Percentiles rank a stretch among this genome's conserved stretches.
Evolutionary conservation across 2,113 vertebrate genomes (phyloP).

Genomic region (Ameiurus melas): DNA sequence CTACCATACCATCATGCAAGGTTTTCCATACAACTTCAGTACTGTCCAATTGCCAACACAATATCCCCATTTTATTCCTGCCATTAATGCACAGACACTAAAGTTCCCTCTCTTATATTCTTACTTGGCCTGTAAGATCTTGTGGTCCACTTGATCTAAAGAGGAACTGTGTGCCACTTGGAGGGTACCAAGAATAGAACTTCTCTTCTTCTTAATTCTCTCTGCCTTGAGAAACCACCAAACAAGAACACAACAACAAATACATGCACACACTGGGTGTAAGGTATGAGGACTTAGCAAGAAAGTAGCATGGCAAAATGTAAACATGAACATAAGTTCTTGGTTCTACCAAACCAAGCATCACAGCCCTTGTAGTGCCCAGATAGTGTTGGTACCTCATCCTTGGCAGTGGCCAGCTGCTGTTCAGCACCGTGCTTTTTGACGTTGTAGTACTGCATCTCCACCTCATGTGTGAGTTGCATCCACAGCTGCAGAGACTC

Average conservation of each 20-base stretch:
- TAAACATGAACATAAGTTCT: not conserved
- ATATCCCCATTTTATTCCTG: not conserved
- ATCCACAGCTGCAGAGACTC: conserved; percentile 93
- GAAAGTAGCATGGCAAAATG: not conserved
- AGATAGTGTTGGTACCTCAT: conserved; percentile 80
- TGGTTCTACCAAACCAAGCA: not conserved
- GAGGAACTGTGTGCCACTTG: conserved; percentile 96
- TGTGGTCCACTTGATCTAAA: conserved; percentile 94
- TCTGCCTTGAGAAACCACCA: conserved; percentile 80
- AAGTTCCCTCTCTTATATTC: conserved; percentile 43
- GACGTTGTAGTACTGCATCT: conserved; percentile 95
- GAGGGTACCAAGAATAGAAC: conserved; percentile 89
- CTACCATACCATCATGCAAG: not conserved
- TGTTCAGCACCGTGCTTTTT: conserved; percentile 93
- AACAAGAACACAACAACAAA: not conserved
- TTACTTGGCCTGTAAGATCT: conserved; percentile 97
- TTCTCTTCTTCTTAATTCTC: conserved; percentile 96
- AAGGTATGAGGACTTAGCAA: not conserved
- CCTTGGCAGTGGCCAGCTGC: conserved; percentile 86
- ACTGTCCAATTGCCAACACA: not conserved
- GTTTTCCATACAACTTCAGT: not conserved
- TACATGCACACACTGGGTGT: not conserved
- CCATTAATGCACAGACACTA: not conserved
- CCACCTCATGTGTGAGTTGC: conserved; percentile 93
- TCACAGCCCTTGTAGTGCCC: not conserved